phyloP scores from a whole-genome alignment of 2,113 vertebrate species.

The Pelvicachromis taeniatus region DNA sequence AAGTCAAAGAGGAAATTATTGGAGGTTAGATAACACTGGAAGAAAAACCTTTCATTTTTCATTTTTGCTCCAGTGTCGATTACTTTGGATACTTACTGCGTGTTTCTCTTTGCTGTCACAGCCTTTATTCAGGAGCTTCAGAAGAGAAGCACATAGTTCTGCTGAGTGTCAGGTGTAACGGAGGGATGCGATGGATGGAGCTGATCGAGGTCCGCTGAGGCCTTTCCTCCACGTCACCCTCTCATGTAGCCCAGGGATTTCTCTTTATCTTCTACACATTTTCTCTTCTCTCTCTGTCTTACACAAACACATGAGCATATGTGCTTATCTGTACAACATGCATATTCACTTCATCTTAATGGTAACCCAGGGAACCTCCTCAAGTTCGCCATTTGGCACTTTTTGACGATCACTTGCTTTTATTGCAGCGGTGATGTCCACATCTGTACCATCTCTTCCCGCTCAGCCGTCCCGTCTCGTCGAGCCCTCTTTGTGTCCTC shows the following conservation, averaged over 20 bases:
- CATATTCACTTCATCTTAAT: constrained; percentile 50
- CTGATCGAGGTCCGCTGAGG: constrained; percentile 2
- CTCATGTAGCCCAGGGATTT: constrained; percentile 73
- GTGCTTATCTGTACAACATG: constrained; percentile 44
- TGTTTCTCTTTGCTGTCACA: constrained; percentile 37
- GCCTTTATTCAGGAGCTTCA: constrained; percentile 86
- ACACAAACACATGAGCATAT: constrained; percentile 42
- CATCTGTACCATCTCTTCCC: constrained; percentile 2
- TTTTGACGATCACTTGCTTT: constrained; percentile 2
- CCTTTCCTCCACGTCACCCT: constrained; percentile 37
- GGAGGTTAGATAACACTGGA: constrained; percentile 65
- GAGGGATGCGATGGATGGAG: constrained; percentile 44
- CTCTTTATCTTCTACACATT: constrained; percentile 31
- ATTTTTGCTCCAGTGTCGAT: neutral
- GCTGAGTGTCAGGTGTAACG: constrained; percentile 28
- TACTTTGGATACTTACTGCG: neutral
- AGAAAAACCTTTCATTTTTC: neutral
- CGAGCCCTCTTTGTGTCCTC: neutral
- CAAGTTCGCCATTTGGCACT: constrained; percentile 23
- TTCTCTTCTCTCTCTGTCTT: constrained; percentile 21
- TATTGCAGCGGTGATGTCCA: neutral
- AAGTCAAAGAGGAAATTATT: constrained; percentile 92
- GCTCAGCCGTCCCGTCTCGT: constrained; percentile 11
- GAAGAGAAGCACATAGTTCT: constrained; percentile 81
- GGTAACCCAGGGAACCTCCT: constrained; percentile 54